These are phyloP conservation scores for Ptiloglossa arizonensis DNA, from an alignment of 1,140 invertebrate genomes.

Conservation along the genomic window DNA sequence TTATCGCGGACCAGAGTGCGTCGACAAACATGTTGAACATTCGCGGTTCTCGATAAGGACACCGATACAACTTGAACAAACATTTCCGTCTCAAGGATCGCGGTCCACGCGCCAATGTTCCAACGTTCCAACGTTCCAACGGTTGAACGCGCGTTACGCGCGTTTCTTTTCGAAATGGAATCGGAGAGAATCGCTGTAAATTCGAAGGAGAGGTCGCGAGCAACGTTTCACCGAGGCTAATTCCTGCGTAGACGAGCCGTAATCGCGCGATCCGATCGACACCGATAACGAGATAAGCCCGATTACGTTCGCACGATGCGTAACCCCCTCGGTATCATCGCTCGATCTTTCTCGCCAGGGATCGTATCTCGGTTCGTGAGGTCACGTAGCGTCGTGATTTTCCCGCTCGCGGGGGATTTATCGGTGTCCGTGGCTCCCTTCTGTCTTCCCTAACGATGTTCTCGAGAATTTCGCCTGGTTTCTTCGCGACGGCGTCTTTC, in stretches of 20 bases:
- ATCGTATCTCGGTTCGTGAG: constrained; percentile 25
- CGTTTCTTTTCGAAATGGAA: not conserved
- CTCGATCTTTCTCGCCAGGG: constrained; percentile 10
- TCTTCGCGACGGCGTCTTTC: too few species aligned
- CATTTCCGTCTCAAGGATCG: not conserved
- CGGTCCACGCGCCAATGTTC: constrained; percentile 15
- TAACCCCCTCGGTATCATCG: constrained; percentile 24
- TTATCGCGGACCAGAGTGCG: constrained; percentile 35
- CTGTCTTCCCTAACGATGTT: not conserved
- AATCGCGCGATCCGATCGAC: constrained; percentile 61
- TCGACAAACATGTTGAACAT: constrained; percentile 50
- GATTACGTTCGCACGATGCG: constrained; percentile 9
- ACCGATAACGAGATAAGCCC: constrained; percentile 64
- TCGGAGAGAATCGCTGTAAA: constrained; percentile 5
- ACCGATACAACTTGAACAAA: not conserved
- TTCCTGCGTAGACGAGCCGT: constrained; percentile 23
- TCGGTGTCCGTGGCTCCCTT: not conserved
- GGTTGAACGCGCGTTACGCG: too few species aligned
- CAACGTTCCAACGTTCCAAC: too few species aligned
- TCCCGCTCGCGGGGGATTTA: not conserved
- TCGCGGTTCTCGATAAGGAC: constrained; percentile 24
- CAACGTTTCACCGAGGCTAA: constrained; percentile 6
- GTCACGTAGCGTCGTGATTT: constrained; percentile 41
- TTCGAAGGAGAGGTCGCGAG: constrained; percentile 16
- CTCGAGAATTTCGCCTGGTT: not conserved